A percentile compares a stretch with the other conserved stretches of the same genome.
phyloP scores from a whole-genome alignment of 2,113 vertebrate genomes.

The Campylomormyrus tamandua region DNA sequence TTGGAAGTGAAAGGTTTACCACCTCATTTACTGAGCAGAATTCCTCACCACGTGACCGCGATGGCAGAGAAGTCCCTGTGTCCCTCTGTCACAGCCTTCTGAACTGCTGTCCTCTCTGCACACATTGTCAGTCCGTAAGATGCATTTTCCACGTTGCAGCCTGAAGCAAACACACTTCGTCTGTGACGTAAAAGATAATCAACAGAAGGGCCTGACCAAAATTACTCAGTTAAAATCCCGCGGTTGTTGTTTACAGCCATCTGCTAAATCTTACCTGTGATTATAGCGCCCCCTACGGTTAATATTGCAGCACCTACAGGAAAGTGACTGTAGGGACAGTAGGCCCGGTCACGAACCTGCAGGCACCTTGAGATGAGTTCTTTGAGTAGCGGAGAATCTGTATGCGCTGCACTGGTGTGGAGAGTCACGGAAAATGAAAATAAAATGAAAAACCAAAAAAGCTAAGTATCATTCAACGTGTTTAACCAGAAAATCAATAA shows the following conservation, averaged over 20 bases:
- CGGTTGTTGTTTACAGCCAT: neutral
- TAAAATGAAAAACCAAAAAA: neutral
- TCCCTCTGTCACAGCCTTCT: constrained; percentile 79
- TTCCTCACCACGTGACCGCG: constrained; percentile 71
- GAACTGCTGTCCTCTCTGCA: constrained; percentile 76
- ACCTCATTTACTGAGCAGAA: neutral
- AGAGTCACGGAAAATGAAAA: neutral
- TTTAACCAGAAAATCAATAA: neutral
- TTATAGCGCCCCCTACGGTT: constrained; percentile 69
- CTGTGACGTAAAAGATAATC: neutral
- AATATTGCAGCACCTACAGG: constrained; percentile 80
- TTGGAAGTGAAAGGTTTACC: neutral
- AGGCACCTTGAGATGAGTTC: constrained; percentile 62
- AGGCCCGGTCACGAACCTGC: constrained; percentile 71
- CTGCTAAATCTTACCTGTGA: constrained; percentile 64
- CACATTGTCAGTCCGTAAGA: constrained; percentile 72
- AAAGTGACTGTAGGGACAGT: constrained; percentile 86
- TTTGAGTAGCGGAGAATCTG: constrained; percentile 45
- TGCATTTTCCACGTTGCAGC: constrained; percentile 90
- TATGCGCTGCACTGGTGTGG: neutral
- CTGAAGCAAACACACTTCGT: constrained; percentile 48
- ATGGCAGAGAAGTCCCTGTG: constrained; percentile 76
- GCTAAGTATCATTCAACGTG: neutral
- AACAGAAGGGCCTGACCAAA: neutral
- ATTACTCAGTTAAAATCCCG: neutral